Evolutionary conservation across 2,113 vertebrate genomes (phyloP).

Genomic region (Agelaius phoeniceus): DNA sequence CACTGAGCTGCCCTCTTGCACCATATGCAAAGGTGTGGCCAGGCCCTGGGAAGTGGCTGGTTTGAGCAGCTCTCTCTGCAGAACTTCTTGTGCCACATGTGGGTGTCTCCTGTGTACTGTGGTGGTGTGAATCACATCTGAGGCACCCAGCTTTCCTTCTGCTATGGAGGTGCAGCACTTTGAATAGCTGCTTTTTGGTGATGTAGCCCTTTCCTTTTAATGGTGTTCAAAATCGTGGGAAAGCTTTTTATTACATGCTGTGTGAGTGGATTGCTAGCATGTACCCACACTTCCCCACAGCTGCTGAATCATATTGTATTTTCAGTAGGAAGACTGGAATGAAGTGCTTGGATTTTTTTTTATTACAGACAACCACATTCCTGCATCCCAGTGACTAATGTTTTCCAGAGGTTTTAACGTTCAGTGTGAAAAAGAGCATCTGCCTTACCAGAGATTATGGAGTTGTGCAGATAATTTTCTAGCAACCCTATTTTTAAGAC

Average conservation of each 20-base stretch:
- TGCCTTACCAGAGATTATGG: neutral
- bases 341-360: neutral
- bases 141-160: neutral
- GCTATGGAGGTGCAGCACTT: neutral
- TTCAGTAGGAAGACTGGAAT: neutral
- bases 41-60: neutral
- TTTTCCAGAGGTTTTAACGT: conserved; percentile 15
- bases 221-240: neutral
- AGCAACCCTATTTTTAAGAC: too few species aligned
- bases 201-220: neutral
- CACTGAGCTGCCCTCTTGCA: neutral
- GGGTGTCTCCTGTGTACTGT: neutral
- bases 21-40: neutral
- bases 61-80: neutral
- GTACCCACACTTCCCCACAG: neutral
- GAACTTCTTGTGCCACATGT: neutral
- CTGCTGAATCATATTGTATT: neutral
- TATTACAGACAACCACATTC: neutral
- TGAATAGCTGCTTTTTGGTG: neutral
- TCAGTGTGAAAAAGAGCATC: neutral
- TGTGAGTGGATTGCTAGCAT: neutral
- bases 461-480: neutral
- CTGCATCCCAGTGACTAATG: neutral
- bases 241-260: neutral
- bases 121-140: neutral